Evolutionary conservation across 1,140 invertebrate species (phyloP).

Genomic region (Anagrus nilaparvatae): DNA sequence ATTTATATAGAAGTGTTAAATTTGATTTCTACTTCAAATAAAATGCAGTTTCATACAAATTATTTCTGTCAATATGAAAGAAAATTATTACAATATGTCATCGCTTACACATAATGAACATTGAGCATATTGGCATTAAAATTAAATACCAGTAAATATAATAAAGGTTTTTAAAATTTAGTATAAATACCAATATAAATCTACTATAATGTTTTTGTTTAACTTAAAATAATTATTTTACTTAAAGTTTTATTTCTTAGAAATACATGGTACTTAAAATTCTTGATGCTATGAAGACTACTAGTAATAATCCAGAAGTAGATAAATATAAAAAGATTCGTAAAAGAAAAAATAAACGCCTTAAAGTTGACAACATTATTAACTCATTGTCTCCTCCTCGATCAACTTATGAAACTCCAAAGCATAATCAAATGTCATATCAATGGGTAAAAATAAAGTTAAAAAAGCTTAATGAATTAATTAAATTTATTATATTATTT

Average conservation of each 20-base stretch:
- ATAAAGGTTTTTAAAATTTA: too few relatives aligned
- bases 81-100: too few relatives aligned
- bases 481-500: neutral
- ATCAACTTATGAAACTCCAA: conserved; percentile 19
- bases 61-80: too few relatives aligned
- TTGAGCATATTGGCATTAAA: too few relatives aligned
- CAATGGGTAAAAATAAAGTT: conserved; percentile 25
- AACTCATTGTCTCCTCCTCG: conserved; percentile 13
- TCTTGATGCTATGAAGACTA: conserved; percentile 24
- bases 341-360: conserved; percentile 26
- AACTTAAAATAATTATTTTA: too few relatives aligned
- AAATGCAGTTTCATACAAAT: too few relatives aligned
- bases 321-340: conserved; percentile 27
- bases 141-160: too few relatives aligned
- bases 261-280: conserved; percentile 27
- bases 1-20: too few relatives aligned
- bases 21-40: too few relatives aligned
- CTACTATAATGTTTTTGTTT: too few relatives aligned
- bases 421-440: conserved; percentile 25
- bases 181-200: too few relatives aligned
- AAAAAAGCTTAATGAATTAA: neutral
- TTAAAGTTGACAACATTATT: conserved; percentile 15
- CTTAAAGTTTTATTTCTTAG: conserved; percentile 22
- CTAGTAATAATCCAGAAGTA: conserved; percentile 25
- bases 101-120: too few relatives aligned